Base-by-base conservation (phyloP, 2,113 vertebrate species). In the Caranx ignobilis region DNA sequence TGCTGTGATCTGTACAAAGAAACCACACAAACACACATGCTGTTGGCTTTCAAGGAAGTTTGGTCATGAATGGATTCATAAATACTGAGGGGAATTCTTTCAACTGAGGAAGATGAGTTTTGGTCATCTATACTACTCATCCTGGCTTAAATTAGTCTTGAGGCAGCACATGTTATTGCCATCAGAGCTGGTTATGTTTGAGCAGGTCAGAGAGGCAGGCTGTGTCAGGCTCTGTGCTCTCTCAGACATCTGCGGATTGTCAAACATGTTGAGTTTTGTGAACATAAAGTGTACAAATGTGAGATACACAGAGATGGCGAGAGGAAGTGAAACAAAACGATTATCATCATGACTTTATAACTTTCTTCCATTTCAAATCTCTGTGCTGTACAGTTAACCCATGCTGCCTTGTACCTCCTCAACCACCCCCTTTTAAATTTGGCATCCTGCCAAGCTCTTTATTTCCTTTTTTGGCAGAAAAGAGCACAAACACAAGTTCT, bases 381-480 rank as follows among this genome's bases (percentile, higher is more conserved):
- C 48, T 31, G 68, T 68, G 37, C 54, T 77, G 64, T 77, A 26
- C 37, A 26, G 43, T 83, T 68, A 75, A 65, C 70, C 65, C 55
- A 0, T 35, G 13, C 41, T 19, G 56, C 37, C 55, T 80, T 82
- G 59, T 67, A 56, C 75, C 75, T 50, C 60, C 37, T 62, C 47
- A 62, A 60, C 70, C 67, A 81, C 45, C 55, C 77, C 43, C 41
- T 41, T 77, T 69, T 76, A 62, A 73, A 75, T 75, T 37, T 90
- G 85, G 85, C 83, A 39, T 41, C 10, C 0, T 4, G 72, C 77
- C 78, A 78, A 50, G 18, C 31, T 62, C 67, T 69, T 77, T 67
- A 75, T 83, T 83, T 71, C 76, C 71, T 87, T 82, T 79, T 88
- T 81, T 73, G 79, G 82, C 63, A 71, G 77, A 88, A 83, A 79